Conservation (phyloP, 2,888 invertebrate genomes). For the Slavum lentiscoides region DNA sequence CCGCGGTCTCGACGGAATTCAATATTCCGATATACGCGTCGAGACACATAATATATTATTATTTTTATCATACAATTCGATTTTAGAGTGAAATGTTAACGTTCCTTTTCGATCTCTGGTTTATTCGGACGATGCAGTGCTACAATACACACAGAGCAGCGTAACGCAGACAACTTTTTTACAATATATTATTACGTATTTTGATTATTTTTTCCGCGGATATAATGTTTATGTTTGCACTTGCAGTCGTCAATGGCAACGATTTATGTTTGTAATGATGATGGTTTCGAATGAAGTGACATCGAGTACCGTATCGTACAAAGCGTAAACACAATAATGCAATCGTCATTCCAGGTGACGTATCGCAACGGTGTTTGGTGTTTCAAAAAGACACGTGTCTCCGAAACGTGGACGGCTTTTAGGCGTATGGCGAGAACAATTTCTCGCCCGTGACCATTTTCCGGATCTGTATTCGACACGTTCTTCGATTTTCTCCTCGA, state of each 20-base stretch:
- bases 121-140: not conserved
- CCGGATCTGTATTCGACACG: no score
- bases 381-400: no score
- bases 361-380: no score
- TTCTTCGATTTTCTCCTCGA: no score
- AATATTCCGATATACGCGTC: no score
- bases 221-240: not conserved
- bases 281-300: not conserved
- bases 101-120: not conserved
- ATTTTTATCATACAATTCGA: conserved; percentile 1
- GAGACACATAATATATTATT: no score
- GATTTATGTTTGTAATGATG: not conserved
- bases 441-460: no score
- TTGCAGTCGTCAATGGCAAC: not conserved
- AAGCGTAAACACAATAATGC: not conserved
- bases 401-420: no score
- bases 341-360: not conserved
- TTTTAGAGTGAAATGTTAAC: not conserved
- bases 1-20: no score
- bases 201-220: not conserved
- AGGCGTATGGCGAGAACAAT: no score
- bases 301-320: not conserved
- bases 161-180: no score
- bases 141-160: no score
- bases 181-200: not conserved